Conservation (phyloP, 2,888 invertebrate species). For the Aspidiotus destructor region DNA sequence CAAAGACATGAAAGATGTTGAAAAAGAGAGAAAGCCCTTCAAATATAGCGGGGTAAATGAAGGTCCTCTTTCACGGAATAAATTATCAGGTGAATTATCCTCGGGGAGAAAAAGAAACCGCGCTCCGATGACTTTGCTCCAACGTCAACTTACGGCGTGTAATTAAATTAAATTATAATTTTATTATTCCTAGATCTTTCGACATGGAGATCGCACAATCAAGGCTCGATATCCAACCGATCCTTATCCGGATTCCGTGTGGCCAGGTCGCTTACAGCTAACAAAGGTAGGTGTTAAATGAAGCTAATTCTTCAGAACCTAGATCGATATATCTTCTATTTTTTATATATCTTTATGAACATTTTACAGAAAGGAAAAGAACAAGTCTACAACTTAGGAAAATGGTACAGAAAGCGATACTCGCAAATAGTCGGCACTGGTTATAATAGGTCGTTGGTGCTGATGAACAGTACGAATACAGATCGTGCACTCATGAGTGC, state of each 20-base stretch:
- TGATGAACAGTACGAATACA: conserved; percentile 60
- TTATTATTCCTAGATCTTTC: conserved; percentile 49
- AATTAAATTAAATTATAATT: too few relatives aligned
- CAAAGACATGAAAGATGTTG: too few relatives aligned
- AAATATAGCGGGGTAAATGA: too few relatives aligned
- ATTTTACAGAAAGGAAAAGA: conserved; percentile 52
- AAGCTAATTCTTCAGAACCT: not conserved
- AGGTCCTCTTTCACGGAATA: too few relatives aligned
- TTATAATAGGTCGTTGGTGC: conserved; percentile 52
- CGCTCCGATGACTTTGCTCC: conserved; percentile 21
- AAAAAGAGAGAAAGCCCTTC: too few relatives aligned
- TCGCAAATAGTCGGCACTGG: conserved; percentile 50
- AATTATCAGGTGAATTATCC: not conserved
- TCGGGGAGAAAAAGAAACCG: not conserved
- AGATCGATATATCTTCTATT: not conserved
- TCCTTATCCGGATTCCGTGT: conserved; percentile 67
- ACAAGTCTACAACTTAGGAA: conserved; percentile 55
- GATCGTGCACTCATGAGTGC: conserved; percentile 66
- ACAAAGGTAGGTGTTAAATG: conserved; percentile 56
- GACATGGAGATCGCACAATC: conserved; percentile 78
- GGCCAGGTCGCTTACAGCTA: conserved; percentile 74
- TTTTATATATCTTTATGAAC: not conserved
- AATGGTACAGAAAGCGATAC: conserved; percentile 55
- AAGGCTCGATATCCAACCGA: conserved; percentile 73
- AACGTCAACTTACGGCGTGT: too few relatives aligned